phyloP scores from a whole-genome alignment of 1,140 invertebrate genomes.

The Caenorhabditis latens region DNA sequence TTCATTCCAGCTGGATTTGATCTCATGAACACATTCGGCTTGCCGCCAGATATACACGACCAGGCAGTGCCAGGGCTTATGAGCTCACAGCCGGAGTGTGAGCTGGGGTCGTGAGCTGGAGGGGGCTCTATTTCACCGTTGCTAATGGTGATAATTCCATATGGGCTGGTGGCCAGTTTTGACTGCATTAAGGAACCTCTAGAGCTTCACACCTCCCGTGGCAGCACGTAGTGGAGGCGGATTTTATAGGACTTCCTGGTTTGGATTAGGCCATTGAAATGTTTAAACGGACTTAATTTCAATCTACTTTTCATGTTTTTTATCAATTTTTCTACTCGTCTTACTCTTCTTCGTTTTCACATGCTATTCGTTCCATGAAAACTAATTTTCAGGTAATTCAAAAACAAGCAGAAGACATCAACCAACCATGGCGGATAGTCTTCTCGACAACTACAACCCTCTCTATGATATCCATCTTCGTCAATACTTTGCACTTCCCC shows the following conservation, averaged over 20 bases:
- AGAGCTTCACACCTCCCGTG: no score
- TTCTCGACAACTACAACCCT: conserved; percentile 68
- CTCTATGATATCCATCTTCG: conserved; percentile 75
- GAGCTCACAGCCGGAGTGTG: background rate
- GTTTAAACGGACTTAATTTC: no score
- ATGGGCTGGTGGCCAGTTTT: background rate
- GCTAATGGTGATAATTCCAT: conserved; percentile 45
- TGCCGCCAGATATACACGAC: background rate
- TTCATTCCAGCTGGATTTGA: background rate
- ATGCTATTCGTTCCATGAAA: background rate
- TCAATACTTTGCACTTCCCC: conserved; percentile 75
- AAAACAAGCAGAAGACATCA: background rate
- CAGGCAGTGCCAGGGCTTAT: conserved; percentile 28
- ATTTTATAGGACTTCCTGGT: no score
- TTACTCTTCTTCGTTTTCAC: background rate
- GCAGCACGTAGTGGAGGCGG: no score
- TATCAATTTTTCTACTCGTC: background rate
- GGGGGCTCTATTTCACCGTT: background rate
- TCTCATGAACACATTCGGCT: background rate
- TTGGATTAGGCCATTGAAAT: no score
- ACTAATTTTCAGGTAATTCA: conserved; percentile 15
- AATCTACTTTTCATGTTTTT: no score
- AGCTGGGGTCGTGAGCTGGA: no score
- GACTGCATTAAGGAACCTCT: background rate
- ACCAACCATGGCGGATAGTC: conserved; percentile 64